Base-by-base conservation (phyloP, 2,797 vertebrate species). In the Anguilla pacifica region DNA sequence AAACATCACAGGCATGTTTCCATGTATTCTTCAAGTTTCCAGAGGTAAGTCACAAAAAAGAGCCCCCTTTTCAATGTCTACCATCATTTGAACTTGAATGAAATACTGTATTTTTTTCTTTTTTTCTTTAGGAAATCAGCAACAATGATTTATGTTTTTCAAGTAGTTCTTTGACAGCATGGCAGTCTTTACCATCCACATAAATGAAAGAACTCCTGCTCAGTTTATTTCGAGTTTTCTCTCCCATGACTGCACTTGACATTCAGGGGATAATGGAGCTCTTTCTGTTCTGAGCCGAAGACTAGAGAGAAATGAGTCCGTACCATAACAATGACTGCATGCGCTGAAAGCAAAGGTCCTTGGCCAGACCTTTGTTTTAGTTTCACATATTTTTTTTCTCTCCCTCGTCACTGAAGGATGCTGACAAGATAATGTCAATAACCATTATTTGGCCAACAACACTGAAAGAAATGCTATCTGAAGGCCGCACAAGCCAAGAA, bases 371-470 rank as follows among this genome's bases (percentile, higher is more conserved):
- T 93, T 93, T 92, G 91, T 91, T 87, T 92, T 88, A 31, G 85
- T 70, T 91, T 88, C 59, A 53, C 82, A 86, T 39, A 10, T n/a
- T 19, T 86, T 91, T 90, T 93, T 90, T 93, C 91, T 92, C 86
- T 53, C 13, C 55, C 92, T 90, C 91, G 91, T 92, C 91, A 92
- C 87, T 87, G 93, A 95, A 95, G 95, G 94, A 96, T 90, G 90
- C 83, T 92, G 94, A 93, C 90, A 93, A 93, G 95, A 93, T 93
- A 92, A 95, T 94, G 96, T 91, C 96, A 96, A 93, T 95, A 94
- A 88, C 17, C 22, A 90, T 93, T 90, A 93, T 91, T 93, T 88
- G 91, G 95, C 94, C 94, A 95, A 93, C 94, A 93, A 85, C 83
- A 92, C 92, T 90, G 93, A 95, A 94, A 96, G 96, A 93, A 92